These are phyloP conservation scores for Heteromormyrus szaboi DNA, from an alignment of 2,797 vertebrate species.

Conservation along the genomic window DNA sequence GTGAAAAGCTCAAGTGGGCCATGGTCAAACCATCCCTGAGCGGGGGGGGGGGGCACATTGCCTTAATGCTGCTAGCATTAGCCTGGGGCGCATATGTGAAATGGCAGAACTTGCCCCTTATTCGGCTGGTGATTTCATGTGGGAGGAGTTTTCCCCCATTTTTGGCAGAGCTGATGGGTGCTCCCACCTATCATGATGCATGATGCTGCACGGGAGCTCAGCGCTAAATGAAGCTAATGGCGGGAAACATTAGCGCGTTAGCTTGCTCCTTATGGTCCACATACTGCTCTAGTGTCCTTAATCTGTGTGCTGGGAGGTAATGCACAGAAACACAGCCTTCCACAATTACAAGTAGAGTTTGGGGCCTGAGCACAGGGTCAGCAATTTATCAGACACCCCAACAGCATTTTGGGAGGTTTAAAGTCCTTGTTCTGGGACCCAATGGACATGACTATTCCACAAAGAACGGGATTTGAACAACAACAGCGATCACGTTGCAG, in stretches of 20 bases:
- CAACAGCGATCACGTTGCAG: neutral
- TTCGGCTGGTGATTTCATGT: too few relatives aligned
- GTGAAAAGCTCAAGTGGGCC: neutral
- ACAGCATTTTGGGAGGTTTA: neutral
- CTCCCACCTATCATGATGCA: neutral
- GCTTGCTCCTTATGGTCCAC: neutral
- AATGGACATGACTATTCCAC: neutral
- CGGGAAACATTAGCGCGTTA: neutral
- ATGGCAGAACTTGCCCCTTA: neutral
- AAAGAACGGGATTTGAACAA: neutral
- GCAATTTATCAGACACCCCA: neutral
- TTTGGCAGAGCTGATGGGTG: neutral
- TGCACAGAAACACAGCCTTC: neutral
- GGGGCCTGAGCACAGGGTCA: neutral
- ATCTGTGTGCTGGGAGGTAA: neutral
- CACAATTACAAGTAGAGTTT: neutral
- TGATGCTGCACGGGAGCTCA: neutral
- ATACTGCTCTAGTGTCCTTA: neutral
- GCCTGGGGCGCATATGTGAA: neutral
- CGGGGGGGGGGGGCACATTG: neutral
- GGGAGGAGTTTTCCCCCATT: neutral
- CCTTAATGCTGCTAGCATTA: neutral
- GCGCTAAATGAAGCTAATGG: neutral
- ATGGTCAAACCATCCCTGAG: neutral
- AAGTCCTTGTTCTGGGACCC: neutral